Conservation (phyloP, 1,140 invertebrate genomes). For the Pristionchus pacificus region DNA sequence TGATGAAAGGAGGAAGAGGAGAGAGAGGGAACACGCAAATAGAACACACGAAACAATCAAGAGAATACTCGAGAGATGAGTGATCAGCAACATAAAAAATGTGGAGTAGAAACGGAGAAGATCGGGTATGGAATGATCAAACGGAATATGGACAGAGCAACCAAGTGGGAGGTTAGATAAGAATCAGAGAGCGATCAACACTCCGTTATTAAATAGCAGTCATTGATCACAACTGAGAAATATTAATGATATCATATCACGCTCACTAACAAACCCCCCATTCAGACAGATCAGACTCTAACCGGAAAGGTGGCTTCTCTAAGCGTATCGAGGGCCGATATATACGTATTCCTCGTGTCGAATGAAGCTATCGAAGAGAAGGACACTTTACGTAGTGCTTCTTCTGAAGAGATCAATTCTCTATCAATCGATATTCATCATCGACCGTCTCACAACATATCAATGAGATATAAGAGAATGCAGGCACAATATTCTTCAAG, state of each 20-base stretch:
- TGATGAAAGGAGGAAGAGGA: neutral
- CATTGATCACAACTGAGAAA: neutral
- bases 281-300: too few species aligned
- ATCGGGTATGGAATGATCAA: too few species aligned
- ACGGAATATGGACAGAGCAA: too few species aligned
- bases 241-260: neutral
- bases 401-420: neutral
- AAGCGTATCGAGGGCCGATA: neutral
- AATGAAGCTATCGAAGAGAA: neutral
- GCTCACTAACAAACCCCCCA: too few species aligned
- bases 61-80: neutral
- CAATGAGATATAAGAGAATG: too few species aligned
- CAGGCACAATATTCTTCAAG: too few species aligned
- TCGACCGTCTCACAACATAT: too few species aligned
- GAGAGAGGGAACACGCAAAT: neutral
- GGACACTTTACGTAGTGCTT: neutral
- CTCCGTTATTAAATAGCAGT: neutral
- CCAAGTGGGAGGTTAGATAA: too few species aligned
- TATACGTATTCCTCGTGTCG: neutral
- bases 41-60: neutral
- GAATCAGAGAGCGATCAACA: too few species aligned
- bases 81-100: neutral
- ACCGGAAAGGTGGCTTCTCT: neutral
- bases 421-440: too few species aligned
- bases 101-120: neutral